Base-by-base conservation (phyloP, 1,140 invertebrate genomes). In the Ceratosolen solmsi region DNA sequence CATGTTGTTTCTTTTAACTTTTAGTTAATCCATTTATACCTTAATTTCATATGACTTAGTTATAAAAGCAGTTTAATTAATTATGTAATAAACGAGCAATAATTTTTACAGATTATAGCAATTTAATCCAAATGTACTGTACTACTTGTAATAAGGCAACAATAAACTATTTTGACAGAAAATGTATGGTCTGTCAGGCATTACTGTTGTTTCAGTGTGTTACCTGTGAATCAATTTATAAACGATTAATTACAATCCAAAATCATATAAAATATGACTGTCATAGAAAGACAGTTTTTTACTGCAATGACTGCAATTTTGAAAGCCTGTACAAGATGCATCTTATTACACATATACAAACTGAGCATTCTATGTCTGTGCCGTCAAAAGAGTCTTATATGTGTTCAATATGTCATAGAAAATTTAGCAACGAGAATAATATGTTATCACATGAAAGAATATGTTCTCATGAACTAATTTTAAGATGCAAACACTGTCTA, bases 221-320 rank as follows among this genome's bases (percentile, higher is more conserved):
- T 36, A 63, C 49, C n/a, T 80, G 78, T 56, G 13, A 54, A 46
- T 22, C 38, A 51, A 2, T 80, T 49, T 80, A 63, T 25, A 73
- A 80, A 36, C 73, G 20, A 73, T 73, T 80, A 27, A 36, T 70
- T 51, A 60, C 22, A 15, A 58, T 80, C 22, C 38, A 63, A 51
- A 80, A 73, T 17, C 78, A 80, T 11, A 27, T 80, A 33, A 73
- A 73, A 73, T 80, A 80, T 73, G 78, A 80, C 41, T 80, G 78
- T 46, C 58, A 49, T 30, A 46, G 33, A 46, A 27, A n/a, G 20
- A 5, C 25, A 56, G n/a, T 60, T 41, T 80, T 73, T 17, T 33
- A 80, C 13, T 80, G 78, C 5, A 30, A 71, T 9, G 68, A 73
- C n/a, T 80, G 78, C 65, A 25, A 22, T n/a, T 75, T 75, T 75